Evolutionary conservation across 2,113 vertebrate species (phyloP).

Genomic region (Alexandromys fortis): DNA sequence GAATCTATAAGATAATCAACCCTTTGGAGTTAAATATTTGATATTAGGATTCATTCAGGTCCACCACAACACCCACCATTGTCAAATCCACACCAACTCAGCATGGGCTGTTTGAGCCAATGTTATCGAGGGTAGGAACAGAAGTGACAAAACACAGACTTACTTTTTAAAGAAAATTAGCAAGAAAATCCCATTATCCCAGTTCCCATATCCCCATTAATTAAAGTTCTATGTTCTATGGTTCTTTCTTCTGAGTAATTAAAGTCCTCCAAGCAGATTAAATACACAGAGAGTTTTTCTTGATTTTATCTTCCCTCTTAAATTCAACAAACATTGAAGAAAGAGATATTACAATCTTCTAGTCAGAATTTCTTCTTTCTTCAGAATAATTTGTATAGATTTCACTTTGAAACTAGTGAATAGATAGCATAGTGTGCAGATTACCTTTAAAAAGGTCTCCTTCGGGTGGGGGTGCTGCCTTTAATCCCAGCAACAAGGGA

Average conservation of each 20-base stretch:
- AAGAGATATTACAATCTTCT: background rate
- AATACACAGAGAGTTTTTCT: constrained; percentile 41
- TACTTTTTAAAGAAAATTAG: constrained; percentile 43
- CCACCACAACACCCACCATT: background rate
- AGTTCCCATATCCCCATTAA: constrained; percentile 35
- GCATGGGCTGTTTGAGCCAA: background rate
- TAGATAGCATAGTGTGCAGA: background rate
- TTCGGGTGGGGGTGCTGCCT: too few relatives aligned
- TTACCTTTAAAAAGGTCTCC: background rate
- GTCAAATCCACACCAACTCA: constrained; percentile 17
- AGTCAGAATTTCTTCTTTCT: constrained; percentile 12
- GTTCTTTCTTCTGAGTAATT: constrained; percentile 52
- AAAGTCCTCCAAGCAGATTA: constrained; percentile 43
- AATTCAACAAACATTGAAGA: constrained; percentile 47
- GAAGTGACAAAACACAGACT: background rate
- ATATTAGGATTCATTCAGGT: constrained; percentile 32
- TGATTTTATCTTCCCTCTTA: constrained; percentile 62
- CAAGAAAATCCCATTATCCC: constrained; percentile 53
- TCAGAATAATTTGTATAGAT: background rate
- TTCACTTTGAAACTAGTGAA: constrained; percentile 19
- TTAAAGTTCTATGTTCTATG: constrained; percentile 37
- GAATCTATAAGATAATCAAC: constrained; percentile 19
- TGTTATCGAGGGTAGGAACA: constrained; percentile 21
- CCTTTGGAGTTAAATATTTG: background rate
- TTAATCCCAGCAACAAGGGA: too few relatives aligned